A percentile compares a stretch with the other conserved stretches of the same genome.
These are phyloP conservation scores for Chaunax sp. DNA, from an alignment of 2,797 vertebrate species.

Conservation along the genomic window DNA sequence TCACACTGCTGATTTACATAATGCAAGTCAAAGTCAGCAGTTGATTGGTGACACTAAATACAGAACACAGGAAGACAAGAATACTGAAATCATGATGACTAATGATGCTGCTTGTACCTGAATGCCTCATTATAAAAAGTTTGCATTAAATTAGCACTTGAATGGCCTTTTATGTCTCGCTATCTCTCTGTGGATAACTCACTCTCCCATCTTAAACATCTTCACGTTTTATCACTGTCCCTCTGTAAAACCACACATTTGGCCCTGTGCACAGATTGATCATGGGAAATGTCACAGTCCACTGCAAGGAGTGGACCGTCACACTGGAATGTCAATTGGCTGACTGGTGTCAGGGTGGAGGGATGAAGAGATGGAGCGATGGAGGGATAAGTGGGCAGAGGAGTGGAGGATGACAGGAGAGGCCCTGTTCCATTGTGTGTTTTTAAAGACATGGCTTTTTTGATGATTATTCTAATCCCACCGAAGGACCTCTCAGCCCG, in stretches of 20 bases:
- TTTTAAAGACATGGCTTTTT: conserved; percentile 83
- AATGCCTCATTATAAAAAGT: conserved; percentile 62
- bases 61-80: conserved; percentile 20
- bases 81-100: conserved; percentile 28
- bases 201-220: conserved; percentile 42
- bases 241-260: conserved; percentile 63
- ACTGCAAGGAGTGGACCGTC: conserved; percentile 52
- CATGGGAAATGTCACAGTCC: conserved; percentile 71
- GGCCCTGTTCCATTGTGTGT: conserved; percentile 75
- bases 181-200: conserved; percentile 9
- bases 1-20: conserved; percentile 42
- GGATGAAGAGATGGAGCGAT: conserved; percentile 28
- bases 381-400: conserved; percentile 52
- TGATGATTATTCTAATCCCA: conserved; percentile 88
- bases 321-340: conserved; percentile 71
- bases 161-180: conserved; percentile 9
- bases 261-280: conserved; percentile 38
- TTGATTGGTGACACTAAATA: conserved; percentile 51
- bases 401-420: conserved; percentile 60
- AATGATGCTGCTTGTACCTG: conserved; percentile 51
- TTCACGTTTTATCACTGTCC: conserved; percentile 38
- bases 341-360: conserved; percentile 25
- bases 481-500: conserved; percentile 81
- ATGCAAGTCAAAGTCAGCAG: conserved; percentile 31
- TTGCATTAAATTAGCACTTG: conserved; percentile 45